These are phyloP conservation scores for Myotis lucifugus DNA, from an alignment of 2,113 vertebrate genomes.

Conservation along the genomic window DNA sequence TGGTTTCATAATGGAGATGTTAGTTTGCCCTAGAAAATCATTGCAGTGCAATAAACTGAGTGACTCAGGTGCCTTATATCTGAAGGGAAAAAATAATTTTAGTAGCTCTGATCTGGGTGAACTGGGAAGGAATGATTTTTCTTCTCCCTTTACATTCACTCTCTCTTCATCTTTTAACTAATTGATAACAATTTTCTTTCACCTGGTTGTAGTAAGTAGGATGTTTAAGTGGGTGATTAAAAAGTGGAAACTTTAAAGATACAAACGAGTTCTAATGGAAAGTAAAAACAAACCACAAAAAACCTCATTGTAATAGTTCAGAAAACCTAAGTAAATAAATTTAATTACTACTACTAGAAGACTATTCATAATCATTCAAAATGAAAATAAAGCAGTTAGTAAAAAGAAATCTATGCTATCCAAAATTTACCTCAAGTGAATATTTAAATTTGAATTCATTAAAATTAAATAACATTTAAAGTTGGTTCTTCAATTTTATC, in stretches of 20 bases:
- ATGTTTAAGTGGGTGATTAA: not conserved
- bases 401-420: not conserved
- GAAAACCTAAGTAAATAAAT: constrained; percentile 4
- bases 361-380: not conserved
- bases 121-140: not conserved
- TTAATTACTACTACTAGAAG: not conserved
- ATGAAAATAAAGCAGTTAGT: not conserved
- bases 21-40: constrained; percentile 51
- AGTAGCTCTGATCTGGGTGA: not conserved
- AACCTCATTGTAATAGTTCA: not conserved
- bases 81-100: not conserved
- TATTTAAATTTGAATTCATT: constrained; percentile 32
- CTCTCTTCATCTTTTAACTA: not conserved
- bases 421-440: not conserved
- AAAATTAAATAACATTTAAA: constrained; percentile 19
- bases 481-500: not conserved
- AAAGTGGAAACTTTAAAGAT: not conserved
- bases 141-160: not conserved
- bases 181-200: not conserved
- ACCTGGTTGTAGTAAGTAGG: not conserved
- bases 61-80: constrained; percentile 4
- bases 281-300: not conserved
- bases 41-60: not conserved
- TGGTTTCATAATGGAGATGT: constrained; percentile 50
- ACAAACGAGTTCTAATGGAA: not conserved